Base-by-base conservation (phyloP, 2,113 vertebrate species). In the Morphnarchus princeps region DNA sequence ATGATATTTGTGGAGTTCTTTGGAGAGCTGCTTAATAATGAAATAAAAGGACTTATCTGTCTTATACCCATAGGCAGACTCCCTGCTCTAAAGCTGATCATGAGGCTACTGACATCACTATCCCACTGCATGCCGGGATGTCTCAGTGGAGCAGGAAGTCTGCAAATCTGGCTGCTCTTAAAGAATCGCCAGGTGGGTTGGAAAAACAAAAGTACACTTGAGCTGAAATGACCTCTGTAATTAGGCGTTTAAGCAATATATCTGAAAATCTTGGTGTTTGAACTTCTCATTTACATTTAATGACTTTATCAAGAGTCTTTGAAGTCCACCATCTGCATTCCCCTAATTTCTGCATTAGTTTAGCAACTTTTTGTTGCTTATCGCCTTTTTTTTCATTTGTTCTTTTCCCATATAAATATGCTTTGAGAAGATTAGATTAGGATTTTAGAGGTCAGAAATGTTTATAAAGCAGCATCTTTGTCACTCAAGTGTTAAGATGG, bases 101-200 rank as follows among this genome's bases (percentile, higher is more conserved):
- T 96, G 96, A 94, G 94, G 89, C 97, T 97, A 85, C 93, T 85
- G 96, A 97, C 94, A 92, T 94, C 96, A 91, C 89, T 90, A 94
- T 95, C 90, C 92, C 96, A 94, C 96, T 97, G 95, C 95, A 95
- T 97, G 95, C 96, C 95, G 20, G 93, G 89, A 72, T 95, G 96
- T 97, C 94, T 95, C 96, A 96, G 96, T 93, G 94, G 97, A 97
- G 96, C 97, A 97, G 97, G 94, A 97, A 97, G 97, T 97, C 96
- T 97, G 97, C 95, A 97, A 93, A 95, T 97, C 96, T 97, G 96
- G 95, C 93, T 97, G 95, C 93, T 97, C 65, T 97, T 95, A 95
- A 95, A 96, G 90, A 94, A 85, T 95, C 4, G 93, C 97, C 95
- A 96, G 95, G 95, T 97, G 97, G 96, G 92, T 96, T 91, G 95